Evolutionary conservation across 2,113 vertebrate genomes (phyloP), one percentile per base, ranked within the genome.

Genomic region (Labeo rohita): DNA sequence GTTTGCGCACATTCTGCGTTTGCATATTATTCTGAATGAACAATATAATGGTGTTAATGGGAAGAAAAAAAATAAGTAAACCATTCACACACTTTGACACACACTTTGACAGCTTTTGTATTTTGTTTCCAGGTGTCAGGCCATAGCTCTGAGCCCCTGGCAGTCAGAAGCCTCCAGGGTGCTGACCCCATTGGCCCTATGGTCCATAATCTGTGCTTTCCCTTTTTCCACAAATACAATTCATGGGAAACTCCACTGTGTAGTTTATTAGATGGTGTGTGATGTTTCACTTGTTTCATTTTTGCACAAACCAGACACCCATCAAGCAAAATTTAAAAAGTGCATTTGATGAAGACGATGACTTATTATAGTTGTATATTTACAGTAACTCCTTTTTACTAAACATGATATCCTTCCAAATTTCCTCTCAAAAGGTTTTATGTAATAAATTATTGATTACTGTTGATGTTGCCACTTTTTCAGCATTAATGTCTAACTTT

Each of bases 211-310:
- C 8, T 54, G 23, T 68, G 61, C 66, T 68, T 70, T 78, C 80
- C 74, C 80, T 73, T 66, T 78, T 86, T 74, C 16, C 8, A 23
- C 18, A 86, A 83, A 86, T 72, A 65, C 68, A 73, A 84, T 83
- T 56, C 77, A 50, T 78, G 43, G 49, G 74, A 88, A 88, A 83
- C 78, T 88, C 36, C 63, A 85, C 49, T 73, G 70, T 88, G 80
- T 74, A 23, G 61, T 76, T 65, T 47, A 54, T 77, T 85, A 9
- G 7, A 79, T 92, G 77, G 90, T 86, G 84, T 83, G 87, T 89
- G 90, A 90, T 90, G 85, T 92, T 92, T 90, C 88, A 86, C 85
- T 93, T 89, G 91, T 91, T 92, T 89, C 72, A 89, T 90, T 92
- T 84, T 86, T 84, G 86, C 79, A 63, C 83, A 79, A 74, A 78